A percentile compares a stretch with the other conserved stretches of the same genome.
phyloP scores from a whole-genome alignment of 2,113 vertebrate species.

The Phrynocephalus versicolor region DNA sequence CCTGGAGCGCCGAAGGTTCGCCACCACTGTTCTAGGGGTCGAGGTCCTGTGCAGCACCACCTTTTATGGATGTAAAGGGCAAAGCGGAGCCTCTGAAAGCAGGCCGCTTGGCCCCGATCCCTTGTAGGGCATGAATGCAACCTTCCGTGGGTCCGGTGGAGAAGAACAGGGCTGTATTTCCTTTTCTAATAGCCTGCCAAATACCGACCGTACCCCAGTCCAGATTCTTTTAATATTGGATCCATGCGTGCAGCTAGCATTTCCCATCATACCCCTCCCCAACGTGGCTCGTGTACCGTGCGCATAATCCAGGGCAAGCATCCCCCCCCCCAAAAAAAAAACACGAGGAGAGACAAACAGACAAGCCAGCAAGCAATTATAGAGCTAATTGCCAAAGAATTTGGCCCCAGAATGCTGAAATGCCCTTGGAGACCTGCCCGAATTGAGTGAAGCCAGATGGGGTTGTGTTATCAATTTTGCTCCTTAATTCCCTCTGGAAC shows the following conservation, averaged over 20 bases:
- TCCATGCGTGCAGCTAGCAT: not conserved
- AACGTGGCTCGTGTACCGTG: not conserved
- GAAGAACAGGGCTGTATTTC: not conserved
- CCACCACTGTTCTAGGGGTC: no score
- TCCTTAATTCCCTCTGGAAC: not conserved
- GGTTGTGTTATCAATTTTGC: not conserved
- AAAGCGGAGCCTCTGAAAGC: not conserved
- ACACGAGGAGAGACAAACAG: not conserved
- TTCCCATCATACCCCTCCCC: no score
- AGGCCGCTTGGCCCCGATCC: not conserved
- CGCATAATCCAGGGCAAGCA: fast-evolving
- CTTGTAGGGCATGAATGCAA: not conserved
- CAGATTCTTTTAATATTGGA: not conserved
- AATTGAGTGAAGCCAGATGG: not conserved
- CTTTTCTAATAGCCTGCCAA: not conserved
- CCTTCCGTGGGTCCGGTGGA: not conserved
- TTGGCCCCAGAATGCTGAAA: not conserved
- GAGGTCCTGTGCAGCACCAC: no score
- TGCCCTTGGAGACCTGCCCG: not conserved
- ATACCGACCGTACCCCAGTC: not conserved
- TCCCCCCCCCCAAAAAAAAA: not conserved
- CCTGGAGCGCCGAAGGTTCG: no score
- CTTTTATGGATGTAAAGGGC: not conserved
- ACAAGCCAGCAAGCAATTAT: fast-evolving
- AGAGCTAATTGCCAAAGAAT: not conserved